These are phyloP conservation scores for Orius insidiosus DNA, from an alignment of 1,140 invertebrate species.

Conservation along the genomic window DNA sequence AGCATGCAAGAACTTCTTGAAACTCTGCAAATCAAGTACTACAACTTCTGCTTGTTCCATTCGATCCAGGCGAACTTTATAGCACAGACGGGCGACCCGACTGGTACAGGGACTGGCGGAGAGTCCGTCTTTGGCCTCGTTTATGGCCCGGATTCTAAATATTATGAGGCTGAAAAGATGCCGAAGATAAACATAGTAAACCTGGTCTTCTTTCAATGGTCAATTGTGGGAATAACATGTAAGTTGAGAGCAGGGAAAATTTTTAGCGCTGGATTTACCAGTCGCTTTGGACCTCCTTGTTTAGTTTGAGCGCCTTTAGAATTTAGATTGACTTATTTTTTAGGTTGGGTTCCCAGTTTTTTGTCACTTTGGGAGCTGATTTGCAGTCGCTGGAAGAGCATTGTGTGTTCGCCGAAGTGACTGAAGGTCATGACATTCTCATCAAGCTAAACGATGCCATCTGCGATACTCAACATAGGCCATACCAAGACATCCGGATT, in stretches of 20 bases:
- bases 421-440: constrained; percentile 81
- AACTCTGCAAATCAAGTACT: constrained; percentile 98
- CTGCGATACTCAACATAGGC: constrained; percentile 77
- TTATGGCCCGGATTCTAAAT: constrained; percentile 73
- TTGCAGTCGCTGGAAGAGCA: constrained; percentile 89
- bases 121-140: constrained; percentile 70
- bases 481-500: constrained; percentile 92
- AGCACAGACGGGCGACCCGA: constrained; percentile 94
- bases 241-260: no score
- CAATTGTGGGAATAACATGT: constrained; percentile 79
- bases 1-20: constrained; percentile 90
- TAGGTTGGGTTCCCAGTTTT: constrained; percentile 89
- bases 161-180: constrained; percentile 78
- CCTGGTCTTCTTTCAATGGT: constrained; percentile 88
- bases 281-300: no score
- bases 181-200: constrained; percentile 83
- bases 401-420: constrained; percentile 92
- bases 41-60: constrained; percentile 91
- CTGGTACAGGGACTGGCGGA: constrained; percentile 77
- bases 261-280: no score
- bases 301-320: no score
- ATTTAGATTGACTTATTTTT: no score
- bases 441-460: constrained; percentile 83
- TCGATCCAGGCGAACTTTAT: constrained; percentile 85
- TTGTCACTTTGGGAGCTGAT: constrained; percentile 79